Base-by-base conservation (phyloP, 2,888 invertebrate species). In the Clitarchus hookeri region DNA sequence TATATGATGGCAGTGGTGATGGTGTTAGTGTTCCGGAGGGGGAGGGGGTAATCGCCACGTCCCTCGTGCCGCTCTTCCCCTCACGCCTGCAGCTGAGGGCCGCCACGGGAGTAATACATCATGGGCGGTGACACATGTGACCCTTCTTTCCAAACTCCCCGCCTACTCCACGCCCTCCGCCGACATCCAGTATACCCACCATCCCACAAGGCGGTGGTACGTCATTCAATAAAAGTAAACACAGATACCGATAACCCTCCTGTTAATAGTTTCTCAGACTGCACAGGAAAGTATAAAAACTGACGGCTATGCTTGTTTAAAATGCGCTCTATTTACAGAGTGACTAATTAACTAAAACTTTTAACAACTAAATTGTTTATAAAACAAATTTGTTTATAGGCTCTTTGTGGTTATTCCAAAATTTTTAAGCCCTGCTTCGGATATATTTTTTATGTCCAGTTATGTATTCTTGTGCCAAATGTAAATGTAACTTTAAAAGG, bases 51-150 rank as follows among this genome's bases (percentile, higher is more conserved):
- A 65, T 65, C 65, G 65, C 23, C 16, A n/a, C 65, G 65, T 16
- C n/a, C 16, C 19, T 23, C 65, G 16, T 23, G 36, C 36, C 36
- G 36, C 65, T 19, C 65, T 65, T 65, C 65, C 65, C 48, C 48
- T 8, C 16, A 48, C 4, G 11, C 2, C 48, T 1, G 16, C 48
- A n/a, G 65, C n/a, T 6, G n/a, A 16, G 2, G 16, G 16, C 19
- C 65, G 13, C 65, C 65, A 65, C 65, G 65, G 65, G 65, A n/a
- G 65, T 65, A 65, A 65, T 65, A 65, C 65, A 65, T 65, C 65
- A 65, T 65, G 19, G 65, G 23, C n/a, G 65, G 23, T 65, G 65
- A 65, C 65, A 65, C n/a, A 6, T n/a, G 8, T 65, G 65, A n/a
- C 65, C n/a, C 65, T 3, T 65, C 65, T n/a, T 65, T 23, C 65